Conservation (phyloP, 1,140 invertebrate genomes). For the Drosophila seguyi region DNA sequence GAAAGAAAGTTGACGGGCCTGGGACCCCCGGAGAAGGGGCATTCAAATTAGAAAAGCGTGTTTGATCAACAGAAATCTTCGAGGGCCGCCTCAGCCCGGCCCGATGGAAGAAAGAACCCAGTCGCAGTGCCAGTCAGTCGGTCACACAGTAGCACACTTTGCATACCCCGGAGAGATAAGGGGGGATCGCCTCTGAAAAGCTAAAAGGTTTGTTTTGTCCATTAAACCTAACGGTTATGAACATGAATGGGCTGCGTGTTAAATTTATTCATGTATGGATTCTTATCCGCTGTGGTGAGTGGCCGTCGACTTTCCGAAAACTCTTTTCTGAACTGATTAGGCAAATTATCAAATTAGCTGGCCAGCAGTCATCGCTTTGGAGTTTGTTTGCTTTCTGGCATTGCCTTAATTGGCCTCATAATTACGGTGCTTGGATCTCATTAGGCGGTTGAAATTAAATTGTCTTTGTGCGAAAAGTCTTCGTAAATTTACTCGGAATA, state of each 20-base stretch:
- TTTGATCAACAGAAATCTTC: conserved; percentile 52
- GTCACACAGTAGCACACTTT: conserved; percentile 71
- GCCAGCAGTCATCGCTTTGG: conserved; percentile 30
- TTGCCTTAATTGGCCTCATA: conserved; percentile 47
- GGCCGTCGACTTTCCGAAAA: conserved; percentile 35
- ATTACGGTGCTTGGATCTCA: conserved; percentile 38
- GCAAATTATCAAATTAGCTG: conserved; percentile 70
- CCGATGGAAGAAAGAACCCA: conserved; percentile 24
- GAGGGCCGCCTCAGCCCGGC: neutral
- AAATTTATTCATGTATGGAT: conserved; percentile 67
- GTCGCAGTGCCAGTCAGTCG: conserved; percentile 18
- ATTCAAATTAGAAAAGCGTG: conserved; percentile 62
- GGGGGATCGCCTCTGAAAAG: conserved; percentile 25
- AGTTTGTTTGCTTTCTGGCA: conserved; percentile 35
- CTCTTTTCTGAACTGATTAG: conserved; percentile 50
- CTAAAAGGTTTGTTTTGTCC: conserved; percentile 59
- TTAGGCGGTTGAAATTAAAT: conserved; percentile 37
- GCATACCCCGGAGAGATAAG: conserved; percentile 43
- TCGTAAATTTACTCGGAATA: neutral
- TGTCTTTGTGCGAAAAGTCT: conserved; percentile 2
- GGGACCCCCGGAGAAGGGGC: conserved; percentile 41
- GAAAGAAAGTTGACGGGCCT: conserved; percentile 65
- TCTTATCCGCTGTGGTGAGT: conserved; percentile 35
- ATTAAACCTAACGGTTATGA: conserved; percentile 71
- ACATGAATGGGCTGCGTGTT: conserved; percentile 46